Percentiles rank a stretch among this genome's conserved stretches.
phyloP scores from a whole-genome alignment of 23 tunicate species.

The Ciona savignyi region DNA sequence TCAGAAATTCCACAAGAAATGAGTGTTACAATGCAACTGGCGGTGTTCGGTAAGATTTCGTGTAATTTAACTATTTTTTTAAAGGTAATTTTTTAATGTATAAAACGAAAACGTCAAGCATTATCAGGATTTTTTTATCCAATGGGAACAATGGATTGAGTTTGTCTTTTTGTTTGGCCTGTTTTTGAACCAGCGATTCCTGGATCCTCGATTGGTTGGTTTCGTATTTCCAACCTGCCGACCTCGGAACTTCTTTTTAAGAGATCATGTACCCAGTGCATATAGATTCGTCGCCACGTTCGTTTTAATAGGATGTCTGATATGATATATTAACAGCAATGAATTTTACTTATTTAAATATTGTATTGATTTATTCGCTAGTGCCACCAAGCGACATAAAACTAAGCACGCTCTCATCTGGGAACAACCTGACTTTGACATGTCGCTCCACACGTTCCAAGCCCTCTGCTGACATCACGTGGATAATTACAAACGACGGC shows the following conservation, averaged over 20 bases:
- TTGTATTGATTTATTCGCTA: neutral
- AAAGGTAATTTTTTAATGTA: neutral
- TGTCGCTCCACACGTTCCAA: conserved; percentile 49
- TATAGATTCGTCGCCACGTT: too few relatives aligned
- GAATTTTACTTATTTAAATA: neutral
- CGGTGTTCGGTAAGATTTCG: conserved; percentile 31
- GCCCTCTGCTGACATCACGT: conserved; percentile 58
- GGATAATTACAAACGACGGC: conserved; percentile 19
- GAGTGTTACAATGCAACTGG: conserved; percentile 9
- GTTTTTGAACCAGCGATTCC: too few relatives aligned
- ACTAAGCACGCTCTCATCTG: conserved; percentile 30
- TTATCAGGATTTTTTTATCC: neutral
- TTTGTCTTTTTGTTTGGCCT: too few relatives aligned
- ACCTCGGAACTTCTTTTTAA: too few relatives aligned
- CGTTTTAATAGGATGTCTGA: too few relatives aligned
- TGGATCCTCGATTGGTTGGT: too few relatives aligned
- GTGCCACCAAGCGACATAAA: conserved; percentile 53
- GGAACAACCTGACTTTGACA: conserved; percentile 63
- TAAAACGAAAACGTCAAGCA: neutral
- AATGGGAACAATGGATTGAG: neutral
- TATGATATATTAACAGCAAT: too few relatives aligned
- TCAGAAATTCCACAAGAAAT: conserved; percentile 19
- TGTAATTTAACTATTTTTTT: too few relatives aligned
- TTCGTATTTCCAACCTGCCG: too few relatives aligned
- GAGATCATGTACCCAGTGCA: too few relatives aligned